phyloP scores from a whole-genome alignment of 2,888 invertebrate species.

The Eristalis arbustorum region DNA sequence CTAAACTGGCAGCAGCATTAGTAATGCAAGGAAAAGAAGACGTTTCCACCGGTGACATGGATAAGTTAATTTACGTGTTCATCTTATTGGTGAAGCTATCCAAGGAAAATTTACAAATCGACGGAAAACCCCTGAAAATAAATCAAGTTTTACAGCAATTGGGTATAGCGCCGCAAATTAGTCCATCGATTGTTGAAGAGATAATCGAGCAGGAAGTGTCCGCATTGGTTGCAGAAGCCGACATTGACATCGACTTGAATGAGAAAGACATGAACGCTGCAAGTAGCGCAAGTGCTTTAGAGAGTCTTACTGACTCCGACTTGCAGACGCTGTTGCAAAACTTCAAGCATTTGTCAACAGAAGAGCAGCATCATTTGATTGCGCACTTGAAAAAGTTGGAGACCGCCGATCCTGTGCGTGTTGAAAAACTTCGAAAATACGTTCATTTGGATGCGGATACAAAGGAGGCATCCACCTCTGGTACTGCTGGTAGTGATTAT shows the following conservation, averaged over 20 bases:
- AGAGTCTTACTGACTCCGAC: constrained; percentile 89
- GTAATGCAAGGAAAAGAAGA: constrained; percentile 90
- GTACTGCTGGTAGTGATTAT: constrained; percentile 32
- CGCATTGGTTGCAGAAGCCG: constrained; percentile 74
- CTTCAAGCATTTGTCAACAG: constrained; percentile 88
- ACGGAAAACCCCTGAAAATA: constrained; percentile 71
- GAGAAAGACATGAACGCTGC: constrained; percentile 71
- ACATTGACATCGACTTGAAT: constrained; percentile 73
- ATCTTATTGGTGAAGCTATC: constrained; percentile 86
- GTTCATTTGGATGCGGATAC: constrained; percentile 82
- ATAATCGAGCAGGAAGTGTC: constrained; percentile 73
- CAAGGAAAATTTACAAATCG: constrained; percentile 76
- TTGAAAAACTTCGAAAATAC: constrained; percentile 88
- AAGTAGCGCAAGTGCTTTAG: constrained; percentile 82
- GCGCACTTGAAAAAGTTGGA: constrained; percentile 91
- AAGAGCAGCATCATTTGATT: constrained; percentile 91
- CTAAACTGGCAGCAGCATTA: constrained; percentile 89
- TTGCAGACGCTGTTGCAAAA: constrained; percentile 90
- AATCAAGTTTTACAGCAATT: constrained; percentile 72
- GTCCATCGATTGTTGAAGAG: constrained; percentile 73
- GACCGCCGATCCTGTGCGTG: constrained; percentile 87
- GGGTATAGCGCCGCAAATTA: constrained; percentile 72
- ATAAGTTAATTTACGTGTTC: constrained; percentile 89
- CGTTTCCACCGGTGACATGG: constrained; percentile 89
- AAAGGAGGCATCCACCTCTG: constrained; percentile 41